Conservation (phyloP, 1,140 invertebrate species). For the Chironomus striatipennis region DNA sequence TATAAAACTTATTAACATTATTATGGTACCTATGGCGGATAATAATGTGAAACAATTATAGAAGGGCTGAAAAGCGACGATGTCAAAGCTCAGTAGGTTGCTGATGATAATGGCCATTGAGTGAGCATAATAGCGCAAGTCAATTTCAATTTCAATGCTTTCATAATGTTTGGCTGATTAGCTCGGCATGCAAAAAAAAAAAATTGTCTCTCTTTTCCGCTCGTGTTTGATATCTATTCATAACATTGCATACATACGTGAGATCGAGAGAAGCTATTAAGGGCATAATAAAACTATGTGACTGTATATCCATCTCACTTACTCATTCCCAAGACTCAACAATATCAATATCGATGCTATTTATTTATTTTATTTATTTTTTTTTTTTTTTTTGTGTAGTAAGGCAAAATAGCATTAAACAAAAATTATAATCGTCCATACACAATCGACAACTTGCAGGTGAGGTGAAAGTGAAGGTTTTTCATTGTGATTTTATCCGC, state of each 20-base stretch:
- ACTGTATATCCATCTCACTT: background rate
- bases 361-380: no score
- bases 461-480: constrained; percentile 23
- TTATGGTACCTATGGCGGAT: background rate
- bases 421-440: constrained; percentile 14
- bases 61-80: background rate
- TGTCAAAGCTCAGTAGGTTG: constrained; percentile 11
- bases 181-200: background rate
- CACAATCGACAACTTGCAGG: constrained; percentile 15
- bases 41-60: background rate
- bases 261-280: background rate
- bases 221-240: background rate
- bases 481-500: constrained; percentile 22
- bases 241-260: constrained; percentile 6
- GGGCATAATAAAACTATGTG: background rate
- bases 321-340: background rate
- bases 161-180: background rate
- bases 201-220: background rate
- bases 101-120: constrained; percentile 12
- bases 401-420: constrained; percentile 2
- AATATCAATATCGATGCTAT: background rate
- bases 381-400: background rate
- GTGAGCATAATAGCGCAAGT: background rate
- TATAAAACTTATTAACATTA: background rate
- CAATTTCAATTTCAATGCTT: background rate